These are phyloP conservation scores for Cebidichthys violaceus DNA, from an alignment of 2,113 vertebrate genomes.

Conservation along the genomic window DNA sequence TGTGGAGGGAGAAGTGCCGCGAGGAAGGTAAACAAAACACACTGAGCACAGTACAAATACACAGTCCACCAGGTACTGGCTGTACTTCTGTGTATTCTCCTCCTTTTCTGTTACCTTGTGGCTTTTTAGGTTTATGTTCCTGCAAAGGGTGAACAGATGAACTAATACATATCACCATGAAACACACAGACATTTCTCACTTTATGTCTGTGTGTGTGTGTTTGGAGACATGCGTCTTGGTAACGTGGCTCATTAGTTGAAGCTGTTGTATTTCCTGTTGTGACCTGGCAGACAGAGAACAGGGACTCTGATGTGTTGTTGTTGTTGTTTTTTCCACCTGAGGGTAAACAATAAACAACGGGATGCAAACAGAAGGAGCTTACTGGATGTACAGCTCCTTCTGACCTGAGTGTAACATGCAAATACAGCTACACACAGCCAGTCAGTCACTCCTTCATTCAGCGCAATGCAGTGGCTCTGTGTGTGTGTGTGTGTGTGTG, in stretches of 20 bases:
- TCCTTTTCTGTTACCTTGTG: no score
- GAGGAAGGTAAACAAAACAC: constrained; percentile 89
- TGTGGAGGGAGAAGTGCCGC: constrained; percentile 98
- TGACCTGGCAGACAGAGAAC: neutral
- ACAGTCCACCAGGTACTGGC: neutral
- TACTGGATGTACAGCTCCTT: neutral
- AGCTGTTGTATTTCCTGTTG: neutral
- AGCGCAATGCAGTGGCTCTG: constrained; percentile 1
- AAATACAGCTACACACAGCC: neutral
- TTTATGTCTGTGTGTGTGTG: no score
- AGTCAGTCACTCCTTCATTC: constrained; percentile 3
- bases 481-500: constrained; percentile 3
- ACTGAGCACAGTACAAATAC: neutral
- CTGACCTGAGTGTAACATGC: constrained; percentile 4
- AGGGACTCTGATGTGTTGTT: neutral
- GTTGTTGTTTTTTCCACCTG: neutral
- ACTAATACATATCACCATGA: no score
- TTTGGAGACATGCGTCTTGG: no score
- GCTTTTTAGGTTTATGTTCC: no score
- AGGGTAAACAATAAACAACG: neutral
- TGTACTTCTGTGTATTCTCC: no score
- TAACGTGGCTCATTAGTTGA: no score
- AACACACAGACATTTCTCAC: no score
- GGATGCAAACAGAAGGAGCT: neutral
- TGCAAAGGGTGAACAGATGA: no score